These are phyloP conservation scores for Heliopora coerulea DNA, from an alignment of 92 coral and sea anemone species.

Conservation along the genomic window DNA sequence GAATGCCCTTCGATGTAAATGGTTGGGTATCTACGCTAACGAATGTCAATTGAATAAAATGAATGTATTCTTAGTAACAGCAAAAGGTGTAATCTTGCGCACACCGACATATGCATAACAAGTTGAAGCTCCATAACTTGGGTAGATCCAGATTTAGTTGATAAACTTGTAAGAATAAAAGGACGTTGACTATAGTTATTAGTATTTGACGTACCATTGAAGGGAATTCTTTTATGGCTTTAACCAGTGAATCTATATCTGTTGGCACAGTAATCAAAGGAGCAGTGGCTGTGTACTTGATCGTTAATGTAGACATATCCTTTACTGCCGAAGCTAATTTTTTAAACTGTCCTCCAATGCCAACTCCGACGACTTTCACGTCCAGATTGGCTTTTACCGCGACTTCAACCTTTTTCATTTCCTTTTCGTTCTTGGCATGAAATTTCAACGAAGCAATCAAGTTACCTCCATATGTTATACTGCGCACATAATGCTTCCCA, in stretches of 20 bases:
- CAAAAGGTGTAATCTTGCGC: no score
- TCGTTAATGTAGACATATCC: slow-evolving; percentile 14
- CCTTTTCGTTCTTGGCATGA: background rate
- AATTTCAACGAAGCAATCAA: slow-evolving; percentile 11
- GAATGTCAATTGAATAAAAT: no score
- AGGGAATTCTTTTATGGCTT: slow-evolving; percentile 16
- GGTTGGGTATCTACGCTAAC: no score
- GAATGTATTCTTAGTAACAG: no score
- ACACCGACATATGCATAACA: no score
- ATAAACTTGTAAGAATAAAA: no score
- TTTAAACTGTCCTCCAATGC: slow-evolving; percentile 7
- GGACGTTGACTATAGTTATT: background rate
- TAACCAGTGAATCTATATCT: slow-evolving; percentile 26
- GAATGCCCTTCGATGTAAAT: no score
- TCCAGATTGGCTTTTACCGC: background rate
- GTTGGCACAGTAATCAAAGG: slow-evolving; percentile 18
- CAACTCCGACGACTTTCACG: background rate
- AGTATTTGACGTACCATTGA: slow-evolving; percentile 4
- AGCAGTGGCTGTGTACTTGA: slow-evolving; percentile 4
- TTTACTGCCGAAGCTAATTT: slow-evolving; percentile 11
- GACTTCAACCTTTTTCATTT: background rate
- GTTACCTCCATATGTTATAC: slow-evolving; percentile 25
- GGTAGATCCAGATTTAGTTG: no score
- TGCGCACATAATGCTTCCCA: slow-evolving; percentile 7
- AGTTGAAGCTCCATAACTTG: no score